Evolutionary conservation across 2,888 invertebrate genomes (phyloP), one percentile per base, ranked within the genome.

Genomic region (Tetanocera ferruginea): DNA sequence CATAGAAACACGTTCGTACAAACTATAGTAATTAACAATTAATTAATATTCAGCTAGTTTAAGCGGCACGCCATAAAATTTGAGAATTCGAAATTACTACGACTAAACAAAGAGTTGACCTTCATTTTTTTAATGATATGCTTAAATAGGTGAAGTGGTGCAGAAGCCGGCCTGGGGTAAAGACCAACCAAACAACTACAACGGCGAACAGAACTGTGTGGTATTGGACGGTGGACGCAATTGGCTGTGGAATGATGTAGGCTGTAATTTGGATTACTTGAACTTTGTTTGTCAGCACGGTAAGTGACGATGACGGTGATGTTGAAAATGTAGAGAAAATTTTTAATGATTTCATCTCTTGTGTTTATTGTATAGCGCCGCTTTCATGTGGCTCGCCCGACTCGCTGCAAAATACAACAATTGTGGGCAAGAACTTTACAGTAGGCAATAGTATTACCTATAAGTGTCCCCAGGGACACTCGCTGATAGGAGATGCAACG

Each of bases 211-310:
- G 89, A 97, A 97, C 89, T 97, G 97, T 90, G 96, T 95, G n/a
- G 97, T 97, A 17, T 91, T 97, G 82, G 97, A 97, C 87, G 97
- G 97, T 0, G 97, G 96, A 0, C 92, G 96, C 70, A 93, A 94
- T 79, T 97, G 97, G 97, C 91, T 95, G 0, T 97, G 97, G 97
- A 97, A 97, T 89, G 97, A 97, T 89, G 97, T 97, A 31, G 97
- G 97, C 73, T 97, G 97, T 88, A 97, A 97, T 89, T 92, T 97
- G 78, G 97, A 97, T 90, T 97, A 97, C 86, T 91, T 97, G 77
- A 96, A 96, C 90, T 97, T 97, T 94, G 95, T 97, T 86, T 97
- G 97, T 90, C 96, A 97, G 91, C 95, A 95, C 91, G 93, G 96
- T 96, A 91, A 93, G 94, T 93, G 55, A 19, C 23, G 6, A 2